Percentiles rank a stretch among this genome's conserved stretches.
phyloP scores from a whole-genome alignment of 2,113 vertebrate species.

The Brachirus orientalis region DNA sequence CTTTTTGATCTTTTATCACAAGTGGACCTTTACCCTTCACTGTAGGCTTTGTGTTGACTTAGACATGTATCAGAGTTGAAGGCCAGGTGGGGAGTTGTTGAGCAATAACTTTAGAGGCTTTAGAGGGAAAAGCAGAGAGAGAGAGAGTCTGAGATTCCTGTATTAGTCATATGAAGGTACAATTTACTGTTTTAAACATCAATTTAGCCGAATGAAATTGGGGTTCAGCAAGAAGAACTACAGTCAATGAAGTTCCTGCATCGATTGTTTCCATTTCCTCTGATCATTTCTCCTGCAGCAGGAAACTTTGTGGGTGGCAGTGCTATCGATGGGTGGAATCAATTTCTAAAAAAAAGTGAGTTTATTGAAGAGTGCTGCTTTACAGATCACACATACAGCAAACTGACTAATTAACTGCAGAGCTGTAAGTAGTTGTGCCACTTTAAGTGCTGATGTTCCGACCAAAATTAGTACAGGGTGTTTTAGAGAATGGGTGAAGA shows the following conservation, averaged over 20 bases:
- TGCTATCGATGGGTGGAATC: not conserved
- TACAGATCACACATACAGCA: not conserved
- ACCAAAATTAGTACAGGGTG: too few species aligned
- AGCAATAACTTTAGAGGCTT: conserved; percentile 19
- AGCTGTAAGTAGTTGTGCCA: not conserved
- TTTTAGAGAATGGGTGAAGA: too few species aligned
- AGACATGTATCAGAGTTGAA: conserved; percentile 49
- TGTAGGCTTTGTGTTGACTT: conserved; percentile 29
- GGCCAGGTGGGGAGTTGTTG: conserved; percentile 23
- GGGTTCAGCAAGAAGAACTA: not conserved
- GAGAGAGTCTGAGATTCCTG: not conserved
- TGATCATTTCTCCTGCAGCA: conserved; percentile 4
- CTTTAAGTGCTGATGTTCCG: not conserved
- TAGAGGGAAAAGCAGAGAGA: not conserved
- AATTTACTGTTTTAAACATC: not conserved
- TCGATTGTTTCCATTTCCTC: not conserved
- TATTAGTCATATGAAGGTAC: not conserved
- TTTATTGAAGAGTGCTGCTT: not conserved
- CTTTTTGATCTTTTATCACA: conserved; percentile 45
- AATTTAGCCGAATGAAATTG: not conserved
- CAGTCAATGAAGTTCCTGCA: not conserved
- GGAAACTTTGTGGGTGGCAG: not conserved
- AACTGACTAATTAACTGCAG: not conserved
- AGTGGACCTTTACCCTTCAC: conserved; percentile 35
- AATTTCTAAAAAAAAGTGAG: not conserved